Evolutionary conservation across 2,888 invertebrate species (phyloP), one percentile per base, ranked within the genome.

Genomic region (Alloplasta piceator): DNA sequence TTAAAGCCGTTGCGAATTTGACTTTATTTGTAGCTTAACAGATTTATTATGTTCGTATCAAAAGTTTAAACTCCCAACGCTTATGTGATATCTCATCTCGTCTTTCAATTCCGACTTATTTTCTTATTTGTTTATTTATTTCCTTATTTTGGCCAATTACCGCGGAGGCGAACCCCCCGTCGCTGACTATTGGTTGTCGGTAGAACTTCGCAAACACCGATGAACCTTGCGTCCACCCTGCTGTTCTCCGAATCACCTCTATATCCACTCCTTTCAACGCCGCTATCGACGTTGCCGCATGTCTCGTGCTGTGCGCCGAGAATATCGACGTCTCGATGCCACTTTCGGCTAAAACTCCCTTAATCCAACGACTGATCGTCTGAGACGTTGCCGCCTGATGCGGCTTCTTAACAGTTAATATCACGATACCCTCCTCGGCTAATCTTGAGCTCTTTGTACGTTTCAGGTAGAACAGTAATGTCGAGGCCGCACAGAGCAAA

Each of bases 301-400:
- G 70, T n/a, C 79, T 55, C 7, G 73, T 82, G 14, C 79, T 81
- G 61, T 83, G 76, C 0, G 78, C 83, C n/a, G 68, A 39, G 52
- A 84, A 83, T 58, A 56, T 60, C 2, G 7, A 58, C 0, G 67
- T 75, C 56, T 85, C 79, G 36, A 76, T 46, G 7, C 75, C 70
- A 12, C 80, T 78, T 39, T 72, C 56, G 2, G 64, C 55, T n/a
- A 77, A 26, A 1, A 56, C 63, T 36, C 43, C 14, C n/a, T 82
- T 76, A 10, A 79, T 75, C 70, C 76, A 79, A 38, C 82, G 14
- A 61, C 76, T 77, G 12, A 83, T 64, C 2, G 73, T 76, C 36
- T 76, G 80, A n/a, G 73, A 36, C 0, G 43, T 39, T 0, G 80
- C 75, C 12, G 68, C 63, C 9, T 75, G 10, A 60, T 70, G 70